A percentile compares a stretch with the other conserved stretches of the same genome.
Conservation (phyloP, 2,797 vertebrate genomes). For the Trachurus trachurus region DNA sequence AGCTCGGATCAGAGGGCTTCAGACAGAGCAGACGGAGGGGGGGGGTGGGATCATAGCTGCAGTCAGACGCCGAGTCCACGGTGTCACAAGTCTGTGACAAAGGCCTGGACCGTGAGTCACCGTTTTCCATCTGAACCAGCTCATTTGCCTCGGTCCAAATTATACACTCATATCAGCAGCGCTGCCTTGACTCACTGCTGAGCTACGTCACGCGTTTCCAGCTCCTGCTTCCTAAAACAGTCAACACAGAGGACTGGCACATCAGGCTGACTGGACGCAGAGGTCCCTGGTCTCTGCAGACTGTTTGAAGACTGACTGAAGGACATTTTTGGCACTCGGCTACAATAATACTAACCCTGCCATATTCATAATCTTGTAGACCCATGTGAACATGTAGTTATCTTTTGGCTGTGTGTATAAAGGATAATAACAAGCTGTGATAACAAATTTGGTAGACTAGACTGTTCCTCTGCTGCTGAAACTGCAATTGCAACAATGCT, state of each 20-base stretch:
- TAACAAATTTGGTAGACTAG: no score
- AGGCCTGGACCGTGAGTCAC: constrained; percentile 48
- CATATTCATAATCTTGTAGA: neutral
- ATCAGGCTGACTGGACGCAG: neutral
- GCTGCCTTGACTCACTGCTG: constrained; percentile 46
- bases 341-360: neutral
- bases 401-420: no score
- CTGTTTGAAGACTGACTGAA: neutral
- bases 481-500: no score
- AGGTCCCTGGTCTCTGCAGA: neutral
- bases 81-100: constrained; percentile 54
- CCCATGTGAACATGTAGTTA: neutral
- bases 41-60: constrained; percentile 15
- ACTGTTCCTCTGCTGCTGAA: no score
- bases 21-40: neutral
- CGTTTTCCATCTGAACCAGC: constrained; percentile 48
- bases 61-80: constrained; percentile 43
- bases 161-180: constrained; percentile 47
- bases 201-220: constrained; percentile 32
- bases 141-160: constrained; percentile 36
- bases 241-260: neutral
- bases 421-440: no score
- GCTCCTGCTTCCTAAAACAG: constrained; percentile 28
- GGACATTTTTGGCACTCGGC: neutral
- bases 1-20: neutral